phyloP scores from a whole-genome alignment of 1,140 invertebrate species.

The Euglossa dilemma region DNA sequence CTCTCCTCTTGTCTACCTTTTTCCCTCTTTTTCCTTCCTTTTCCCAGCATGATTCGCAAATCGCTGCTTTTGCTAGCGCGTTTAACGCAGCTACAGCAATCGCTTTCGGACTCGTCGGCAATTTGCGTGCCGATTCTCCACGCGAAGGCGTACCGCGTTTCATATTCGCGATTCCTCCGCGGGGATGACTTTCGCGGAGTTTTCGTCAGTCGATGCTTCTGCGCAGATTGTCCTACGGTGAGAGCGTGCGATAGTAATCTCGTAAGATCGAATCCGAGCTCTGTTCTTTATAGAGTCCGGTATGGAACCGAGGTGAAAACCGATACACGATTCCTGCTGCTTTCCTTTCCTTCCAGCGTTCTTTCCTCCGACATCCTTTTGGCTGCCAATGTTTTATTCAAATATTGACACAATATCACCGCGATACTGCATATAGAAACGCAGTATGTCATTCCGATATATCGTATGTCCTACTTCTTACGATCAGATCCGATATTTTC shows the following conservation, averaged over 20 bases:
- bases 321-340: background rate
- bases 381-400: constrained; percentile 12
- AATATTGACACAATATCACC: constrained; percentile 12
- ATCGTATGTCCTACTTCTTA: background rate
- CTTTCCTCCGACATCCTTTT: constrained; percentile 2
- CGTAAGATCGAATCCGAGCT: background rate
- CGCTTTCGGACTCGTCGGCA: no score
- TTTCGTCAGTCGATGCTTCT: background rate
- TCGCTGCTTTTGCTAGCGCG: no score
- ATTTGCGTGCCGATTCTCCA: no score
- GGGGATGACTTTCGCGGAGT: background rate
- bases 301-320: background rate
- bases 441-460: constrained; percentile 3
- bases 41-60: background rate
- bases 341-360: background rate
- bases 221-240: background rate
- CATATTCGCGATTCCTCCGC: no score
- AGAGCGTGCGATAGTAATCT: background rate
- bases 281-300: background rate
- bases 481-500: background rate
- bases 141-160: no score
- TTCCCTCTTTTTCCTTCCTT: background rate
- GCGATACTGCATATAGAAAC: background rate
- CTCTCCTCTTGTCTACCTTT: background rate
- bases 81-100: no score